These are phyloP conservation scores for Rhagoletis zephyria DNA, from an alignment of 1,140 invertebrate genomes.

Conservation along the genomic window DNA sequence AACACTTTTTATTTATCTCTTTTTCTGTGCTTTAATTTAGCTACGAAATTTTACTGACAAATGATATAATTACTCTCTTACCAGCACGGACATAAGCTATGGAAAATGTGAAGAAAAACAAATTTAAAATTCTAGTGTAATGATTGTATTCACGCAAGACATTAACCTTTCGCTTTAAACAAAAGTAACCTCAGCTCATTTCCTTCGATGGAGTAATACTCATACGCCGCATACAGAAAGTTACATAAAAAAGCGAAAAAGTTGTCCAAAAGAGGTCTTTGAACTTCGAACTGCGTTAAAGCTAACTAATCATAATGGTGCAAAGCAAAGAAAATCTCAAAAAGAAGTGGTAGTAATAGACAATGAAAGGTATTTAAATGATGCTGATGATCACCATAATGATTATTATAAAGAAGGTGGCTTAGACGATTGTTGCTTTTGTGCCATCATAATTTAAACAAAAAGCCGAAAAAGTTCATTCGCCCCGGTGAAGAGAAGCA, in stretches of 20 bases:
- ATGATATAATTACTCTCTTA: neutral
- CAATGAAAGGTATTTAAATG: constrained; percentile 42
- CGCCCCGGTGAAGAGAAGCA: neutral
- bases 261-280: constrained; percentile 33
- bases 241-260: constrained; percentile 33
- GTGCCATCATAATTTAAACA: neutral
- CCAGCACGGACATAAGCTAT: neutral
- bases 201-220: constrained; percentile 19
- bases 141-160: neutral
- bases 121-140: neutral
- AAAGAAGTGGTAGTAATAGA: neutral
- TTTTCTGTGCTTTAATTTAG: too few species aligned
- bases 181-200: neutral
- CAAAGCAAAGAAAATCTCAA: neutral
- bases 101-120: neutral
- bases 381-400: constrained; percentile 20
- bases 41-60: too few species aligned
- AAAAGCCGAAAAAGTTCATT: constrained; percentile 17
- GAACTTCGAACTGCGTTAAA: constrained; percentile 38
- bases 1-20: too few species aligned
- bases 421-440: neutral
- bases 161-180: neutral
- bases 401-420: neutral
- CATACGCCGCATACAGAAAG: neutral
- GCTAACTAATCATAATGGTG: neutral